Evolutionary conservation across 2,113 vertebrate species (phyloP).

Genomic region (Lipophrys pholis): DNA sequence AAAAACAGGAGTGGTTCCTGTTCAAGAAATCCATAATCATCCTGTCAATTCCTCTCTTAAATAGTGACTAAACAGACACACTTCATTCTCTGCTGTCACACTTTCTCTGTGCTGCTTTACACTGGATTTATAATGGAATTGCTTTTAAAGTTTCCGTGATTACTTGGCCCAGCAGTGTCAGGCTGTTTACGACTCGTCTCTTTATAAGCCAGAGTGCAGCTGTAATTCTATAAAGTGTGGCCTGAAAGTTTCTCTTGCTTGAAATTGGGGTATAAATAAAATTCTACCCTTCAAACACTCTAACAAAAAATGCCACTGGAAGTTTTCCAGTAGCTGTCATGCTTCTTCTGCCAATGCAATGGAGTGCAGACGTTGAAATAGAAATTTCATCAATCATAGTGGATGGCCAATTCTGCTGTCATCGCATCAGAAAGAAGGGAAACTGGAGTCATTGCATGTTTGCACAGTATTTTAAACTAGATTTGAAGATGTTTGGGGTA

Average conservation of each 20-base stretch:
- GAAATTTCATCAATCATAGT: constrained; percentile 19
- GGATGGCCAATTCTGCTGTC: constrained; percentile 22
- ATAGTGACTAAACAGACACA: constrained; percentile 22
- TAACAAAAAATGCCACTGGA: constrained; percentile 6
- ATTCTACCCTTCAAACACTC: constrained; percentile 25
- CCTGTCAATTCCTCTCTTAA: constrained; percentile 16
- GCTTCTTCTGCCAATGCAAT: constrained; percentile 7
- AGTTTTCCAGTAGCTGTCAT: constrained; percentile 21
- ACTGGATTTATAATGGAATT: constrained; percentile 22
- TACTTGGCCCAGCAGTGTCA: constrained; percentile 39
- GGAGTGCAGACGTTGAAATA: constrained; percentile 13
- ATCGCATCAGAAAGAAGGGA: constrained; percentile 12
- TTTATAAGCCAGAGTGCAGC: constrained; percentile 31
- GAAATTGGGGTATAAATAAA: constrained; percentile 49
- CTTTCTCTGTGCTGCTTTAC: constrained; percentile 12
- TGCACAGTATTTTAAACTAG: constrained; percentile 7
- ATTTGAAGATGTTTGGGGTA: neutral
- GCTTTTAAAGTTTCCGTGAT: constrained; percentile 56
- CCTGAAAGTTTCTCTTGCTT: constrained; percentile 41
- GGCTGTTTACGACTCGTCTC: constrained; percentile 33
- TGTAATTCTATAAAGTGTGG: constrained; percentile 35
- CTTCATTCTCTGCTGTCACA: constrained; percentile 13
- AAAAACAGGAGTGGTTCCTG: neutral
- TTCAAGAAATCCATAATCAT: neutral
- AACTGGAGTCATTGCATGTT: neutral